Conservation (phyloP, 1,140 invertebrate species). For the Papilio polyxenes region DNA sequence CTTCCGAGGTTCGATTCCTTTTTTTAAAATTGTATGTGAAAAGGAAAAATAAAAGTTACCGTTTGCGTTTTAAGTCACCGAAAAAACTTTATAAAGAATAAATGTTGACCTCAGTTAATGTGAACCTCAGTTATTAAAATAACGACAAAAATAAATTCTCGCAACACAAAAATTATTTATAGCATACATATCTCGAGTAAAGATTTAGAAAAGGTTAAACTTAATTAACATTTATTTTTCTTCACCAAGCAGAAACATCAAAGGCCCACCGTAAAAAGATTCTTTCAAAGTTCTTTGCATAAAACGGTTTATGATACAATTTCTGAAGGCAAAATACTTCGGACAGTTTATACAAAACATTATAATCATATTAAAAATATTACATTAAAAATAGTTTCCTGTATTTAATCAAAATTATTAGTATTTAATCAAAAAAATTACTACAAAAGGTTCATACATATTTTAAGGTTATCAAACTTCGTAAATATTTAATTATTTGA, state of each 20-base stretch:
- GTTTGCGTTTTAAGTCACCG: too few species aligned
- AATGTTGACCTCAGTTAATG: too few species aligned
- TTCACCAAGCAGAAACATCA: neutral
- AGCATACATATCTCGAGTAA: neutral
- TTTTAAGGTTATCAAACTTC: neutral
- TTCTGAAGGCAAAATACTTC: neutral
- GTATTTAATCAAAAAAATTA: neutral
- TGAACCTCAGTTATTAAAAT: too few species aligned
- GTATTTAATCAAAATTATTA: neutral
- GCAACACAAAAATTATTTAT: too few species aligned
- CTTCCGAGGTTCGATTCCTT: too few species aligned
- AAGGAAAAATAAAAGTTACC: too few species aligned
- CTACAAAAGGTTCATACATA: neutral
- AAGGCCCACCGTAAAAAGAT: neutral
- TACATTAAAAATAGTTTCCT: neutral
- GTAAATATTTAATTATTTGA: too few species aligned
- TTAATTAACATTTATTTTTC: neutral
- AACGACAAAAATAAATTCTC: too few species aligned
- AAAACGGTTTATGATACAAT: neutral
- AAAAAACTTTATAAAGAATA: too few species aligned
- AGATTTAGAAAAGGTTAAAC: neutral
- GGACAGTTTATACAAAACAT: neutral
- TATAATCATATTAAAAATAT: neutral
- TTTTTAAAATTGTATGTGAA: too few species aligned
- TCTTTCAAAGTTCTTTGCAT: neutral